These are phyloP conservation scores for Umimayanthus kanabou DNA, from an alignment of 92 coral and sea anemone genomes.

Conservation along the genomic window DNA sequence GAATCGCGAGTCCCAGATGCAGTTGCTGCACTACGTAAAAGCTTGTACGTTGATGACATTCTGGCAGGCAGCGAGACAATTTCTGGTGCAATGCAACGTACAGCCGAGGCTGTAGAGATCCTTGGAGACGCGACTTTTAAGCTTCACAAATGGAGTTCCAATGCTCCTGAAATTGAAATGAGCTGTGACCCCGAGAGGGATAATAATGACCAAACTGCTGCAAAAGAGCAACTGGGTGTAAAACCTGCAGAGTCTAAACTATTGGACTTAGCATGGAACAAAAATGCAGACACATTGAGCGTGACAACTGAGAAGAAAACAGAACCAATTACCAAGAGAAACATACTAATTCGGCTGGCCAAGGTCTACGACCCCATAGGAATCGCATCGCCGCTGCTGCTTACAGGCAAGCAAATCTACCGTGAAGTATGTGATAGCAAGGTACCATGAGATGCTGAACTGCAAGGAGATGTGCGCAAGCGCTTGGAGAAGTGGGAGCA, in stretches of 20 bases:
- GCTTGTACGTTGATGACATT: conserved; percentile 57
- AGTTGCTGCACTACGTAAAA: conserved; percentile 29
- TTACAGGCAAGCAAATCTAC: conserved; percentile 45
- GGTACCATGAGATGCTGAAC: conserved; percentile 48
- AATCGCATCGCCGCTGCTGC: conserved; percentile 21
- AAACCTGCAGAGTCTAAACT: conserved; percentile 41
- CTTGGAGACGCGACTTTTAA: conserved; percentile 49
- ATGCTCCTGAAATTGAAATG: conserved; percentile 46
- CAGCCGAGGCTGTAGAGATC: conserved; percentile 41
- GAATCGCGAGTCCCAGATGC: too few species aligned
- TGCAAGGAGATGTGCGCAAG: background rate
- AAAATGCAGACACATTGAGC: conserved; percentile 32
- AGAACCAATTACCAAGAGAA: conserved; percentile 33
- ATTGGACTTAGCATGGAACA: conserved; percentile 45
- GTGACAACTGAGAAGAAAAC: conserved; percentile 15
- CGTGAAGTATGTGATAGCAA: conserved; percentile 43
- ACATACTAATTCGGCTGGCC: conserved; percentile 8
- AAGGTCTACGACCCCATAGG: conserved; percentile 48
- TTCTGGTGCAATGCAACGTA: conserved; percentile 51
- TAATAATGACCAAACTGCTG: conserved; percentile 14
- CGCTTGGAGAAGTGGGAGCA: conserved; percentile 39
- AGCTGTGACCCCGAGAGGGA: conserved; percentile 18
- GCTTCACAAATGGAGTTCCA: conserved; percentile 58
- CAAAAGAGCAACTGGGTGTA: conserved; percentile 44
- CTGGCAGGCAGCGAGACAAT: conserved; percentile 25